Evolutionary conservation across 2,888 invertebrate genomes (phyloP).

Genomic region (Apoderus coryli): DNA sequence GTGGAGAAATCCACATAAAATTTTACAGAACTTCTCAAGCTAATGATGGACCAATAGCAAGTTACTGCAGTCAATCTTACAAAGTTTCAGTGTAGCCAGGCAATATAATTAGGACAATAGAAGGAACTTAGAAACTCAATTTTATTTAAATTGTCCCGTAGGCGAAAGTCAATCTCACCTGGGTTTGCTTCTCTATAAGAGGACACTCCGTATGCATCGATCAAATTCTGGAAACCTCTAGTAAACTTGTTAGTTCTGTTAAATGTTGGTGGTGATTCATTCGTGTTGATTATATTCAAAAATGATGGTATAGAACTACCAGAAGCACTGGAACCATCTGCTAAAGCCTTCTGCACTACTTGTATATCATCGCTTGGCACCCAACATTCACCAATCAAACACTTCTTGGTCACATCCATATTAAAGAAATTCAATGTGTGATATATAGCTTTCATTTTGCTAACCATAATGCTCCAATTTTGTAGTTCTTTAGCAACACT

Average conservation of each 20-base stretch:
- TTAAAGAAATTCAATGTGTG: constrained; percentile 61
- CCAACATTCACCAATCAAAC: constrained; percentile 57
- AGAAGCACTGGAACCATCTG: constrained; percentile 53
- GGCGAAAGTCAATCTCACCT: no score
- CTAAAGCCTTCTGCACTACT: constrained; percentile 60
- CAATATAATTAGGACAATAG: neutral
- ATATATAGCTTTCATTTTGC: constrained; percentile 66
- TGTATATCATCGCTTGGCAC: constrained; percentile 58
- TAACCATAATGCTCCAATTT: constrained; percentile 72
- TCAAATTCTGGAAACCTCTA: constrained; percentile 55
- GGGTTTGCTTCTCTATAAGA: constrained; percentile 58
- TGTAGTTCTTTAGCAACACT: constrained; percentile 78
- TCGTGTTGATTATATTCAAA: constrained; percentile 50
- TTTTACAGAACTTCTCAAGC: no score
- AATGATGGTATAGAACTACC: constrained; percentile 61
- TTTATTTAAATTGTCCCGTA: no score
- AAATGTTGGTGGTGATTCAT: constrained; percentile 54
- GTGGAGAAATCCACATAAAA: no score
- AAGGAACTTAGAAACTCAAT: neutral
- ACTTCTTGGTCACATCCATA: constrained; percentile 58
- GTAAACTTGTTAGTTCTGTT: constrained; percentile 63
- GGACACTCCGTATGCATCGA: constrained; percentile 65
- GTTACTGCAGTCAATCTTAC: no score
- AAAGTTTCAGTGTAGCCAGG: no score
- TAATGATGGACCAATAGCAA: no score